Conservation (phyloP, 2,113 vertebrate species). For the Hippocampus comes region DNA sequence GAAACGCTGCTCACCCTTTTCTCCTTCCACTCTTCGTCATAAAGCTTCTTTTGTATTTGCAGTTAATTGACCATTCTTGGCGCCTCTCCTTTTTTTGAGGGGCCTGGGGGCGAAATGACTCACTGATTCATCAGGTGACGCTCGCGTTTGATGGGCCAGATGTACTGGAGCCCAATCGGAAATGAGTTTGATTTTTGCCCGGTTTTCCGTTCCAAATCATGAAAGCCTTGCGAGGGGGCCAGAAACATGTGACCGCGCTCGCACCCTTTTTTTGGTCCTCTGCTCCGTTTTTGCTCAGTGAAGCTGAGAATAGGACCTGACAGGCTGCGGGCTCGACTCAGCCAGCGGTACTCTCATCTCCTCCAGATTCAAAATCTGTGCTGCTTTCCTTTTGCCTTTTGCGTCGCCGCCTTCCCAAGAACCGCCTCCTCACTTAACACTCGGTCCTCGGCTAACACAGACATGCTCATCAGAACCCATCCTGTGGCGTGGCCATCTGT, state of each 20-base stretch:
- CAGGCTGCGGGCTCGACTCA: slow-evolving; percentile 68
- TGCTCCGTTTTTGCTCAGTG: slow-evolving; percentile 62
- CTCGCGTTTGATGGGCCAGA: slow-evolving; percentile 39
- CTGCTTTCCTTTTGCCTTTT: slow-evolving; percentile 25
- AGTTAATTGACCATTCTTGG: slow-evolving; percentile 38
- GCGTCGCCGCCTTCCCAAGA: slow-evolving; percentile 26
- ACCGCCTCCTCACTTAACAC: slow-evolving; percentile 25
- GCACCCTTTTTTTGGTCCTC: slow-evolving; percentile 49
- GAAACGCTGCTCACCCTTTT: neutral
- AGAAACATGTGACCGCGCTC: slow-evolving; percentile 62
- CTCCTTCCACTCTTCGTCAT: slow-evolving; percentile 6
- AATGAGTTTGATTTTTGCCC: slow-evolving; percentile 52
- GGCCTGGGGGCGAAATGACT: slow-evolving; percentile 29
- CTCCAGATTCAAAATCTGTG: slow-evolving; percentile 49
- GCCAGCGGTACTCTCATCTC: slow-evolving; percentile 55
- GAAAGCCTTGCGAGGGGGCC: slow-evolving; percentile 48
- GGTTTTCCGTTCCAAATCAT: slow-evolving; percentile 53
- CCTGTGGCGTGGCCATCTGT: slow-evolving; percentile 13
- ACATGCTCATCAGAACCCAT: slow-evolving; percentile 13
- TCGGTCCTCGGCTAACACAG: slow-evolving; percentile 44
- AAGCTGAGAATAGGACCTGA: slow-evolving; percentile 71
- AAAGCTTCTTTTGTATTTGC: slow-evolving; percentile 15
- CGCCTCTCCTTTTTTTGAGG: slow-evolving; percentile 17
- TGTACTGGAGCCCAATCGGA: slow-evolving; percentile 21
- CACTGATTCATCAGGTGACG: slow-evolving; percentile 57